Evolutionary conservation across 2,797 vertebrate species (phyloP).

Genomic region (Emydoidea blandingii): DNA sequence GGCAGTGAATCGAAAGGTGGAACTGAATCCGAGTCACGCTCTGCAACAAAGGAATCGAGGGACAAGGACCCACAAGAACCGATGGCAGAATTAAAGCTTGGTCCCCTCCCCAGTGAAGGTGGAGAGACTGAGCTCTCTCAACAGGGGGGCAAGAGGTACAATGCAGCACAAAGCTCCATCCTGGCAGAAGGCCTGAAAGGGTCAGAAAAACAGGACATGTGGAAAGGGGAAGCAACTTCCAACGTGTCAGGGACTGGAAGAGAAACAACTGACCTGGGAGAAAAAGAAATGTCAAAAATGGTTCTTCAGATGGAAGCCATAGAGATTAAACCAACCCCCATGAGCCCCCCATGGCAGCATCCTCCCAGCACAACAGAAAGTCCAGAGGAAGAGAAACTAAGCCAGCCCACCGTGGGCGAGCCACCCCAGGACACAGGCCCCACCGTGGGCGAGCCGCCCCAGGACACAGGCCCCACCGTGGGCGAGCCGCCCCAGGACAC

Average conservation of each 20-base stretch:
- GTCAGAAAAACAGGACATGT: neutral
- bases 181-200: neutral
- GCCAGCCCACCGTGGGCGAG: neutral
- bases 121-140: neutral
- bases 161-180: neutral
- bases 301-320: constrained; percentile 77
- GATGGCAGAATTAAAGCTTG: neutral
- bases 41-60: neutral
- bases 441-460: fast-evolving
- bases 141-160: neutral
- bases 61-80: constrained; percentile 29
- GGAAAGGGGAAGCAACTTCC: neutral
- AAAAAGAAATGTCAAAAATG: constrained; percentile 40
- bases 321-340: neutral
- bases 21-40: neutral
- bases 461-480: neutral
- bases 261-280: neutral
- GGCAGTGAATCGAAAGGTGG: neutral
- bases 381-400: neutral
- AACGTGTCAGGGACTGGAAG: neutral
- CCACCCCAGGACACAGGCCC: neutral
- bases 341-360: neutral
- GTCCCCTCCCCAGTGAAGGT: neutral
- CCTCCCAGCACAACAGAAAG: neutral
- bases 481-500: fast-evolving